Evolutionary conservation across 2,888 invertebrate genomes (phyloP), one percentile per base, ranked within the genome.

Genomic region (Abrostola tripartita): DNA sequence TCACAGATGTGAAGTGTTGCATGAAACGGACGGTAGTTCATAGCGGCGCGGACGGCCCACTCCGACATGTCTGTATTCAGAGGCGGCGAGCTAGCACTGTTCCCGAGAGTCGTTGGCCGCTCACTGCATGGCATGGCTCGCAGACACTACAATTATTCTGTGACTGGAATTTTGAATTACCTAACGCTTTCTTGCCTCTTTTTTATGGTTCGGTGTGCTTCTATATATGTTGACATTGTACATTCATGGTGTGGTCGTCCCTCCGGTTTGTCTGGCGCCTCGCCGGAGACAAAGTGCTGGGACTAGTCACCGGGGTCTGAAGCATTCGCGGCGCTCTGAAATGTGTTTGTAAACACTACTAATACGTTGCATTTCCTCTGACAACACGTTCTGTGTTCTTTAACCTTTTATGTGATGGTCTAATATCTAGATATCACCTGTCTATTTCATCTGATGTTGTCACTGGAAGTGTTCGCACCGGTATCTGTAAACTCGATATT

Each of bases 201-300:
- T 87, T 90, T 88, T 89, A 92, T 92, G 92, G 91, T 92, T 95
- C 91, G 89, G 92, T 95, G 94, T 94, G 93, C 93, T 93, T 92
- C 78, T 84, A 86, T 90, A 86, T 85, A 86, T 90, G 88, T 90
- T 88, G 78, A 84, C 78, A 79, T 77, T 81, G 76, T 74, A 76
- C 62, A 73, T 67, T 73, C 65, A 67, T 62, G 63, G 61, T 63
- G 62, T 62, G 72, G 57, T 65, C 66, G 42, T 55, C 66, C 67
- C 70, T 57, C 61, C 65, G 51, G 68, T 56, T 66, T 61, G 74
- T 55, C 62, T 61, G 53, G 24, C 37, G 9, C 40, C 40, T 42
- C 62, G 63, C 54, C 35, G 51, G 64, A 61, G 65, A 58, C 61
- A 60, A 62, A 38, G 62, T 42, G 66, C 74, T 69, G 74, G 71